These are phyloP conservation scores for Lepidurus apus DNA, from an alignment of 1,140 invertebrate species.

Conservation along the genomic window DNA sequence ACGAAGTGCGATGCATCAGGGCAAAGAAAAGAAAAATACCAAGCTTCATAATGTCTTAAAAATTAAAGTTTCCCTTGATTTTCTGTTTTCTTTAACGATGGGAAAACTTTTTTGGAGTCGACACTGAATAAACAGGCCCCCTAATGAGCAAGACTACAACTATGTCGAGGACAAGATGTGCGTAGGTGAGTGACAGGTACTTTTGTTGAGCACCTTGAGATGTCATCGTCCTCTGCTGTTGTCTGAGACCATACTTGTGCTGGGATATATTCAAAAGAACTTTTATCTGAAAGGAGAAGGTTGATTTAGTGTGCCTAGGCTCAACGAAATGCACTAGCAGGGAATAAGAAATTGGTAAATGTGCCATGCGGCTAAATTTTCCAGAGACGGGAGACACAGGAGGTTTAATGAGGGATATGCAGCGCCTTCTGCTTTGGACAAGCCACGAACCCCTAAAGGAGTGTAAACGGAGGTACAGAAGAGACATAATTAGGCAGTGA, in stretches of 20 bases:
- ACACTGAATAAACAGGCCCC: too few relatives aligned
- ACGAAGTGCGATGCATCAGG: not conserved
- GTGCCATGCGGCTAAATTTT: constrained; percentile 11
- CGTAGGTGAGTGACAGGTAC: too few relatives aligned
- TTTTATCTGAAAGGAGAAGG: too few relatives aligned
- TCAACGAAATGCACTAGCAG: not conserved
- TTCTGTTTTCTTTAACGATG: constrained; percentile 23
- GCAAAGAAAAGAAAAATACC: not conserved
- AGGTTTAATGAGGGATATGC: not conserved
- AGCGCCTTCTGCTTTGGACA: not conserved
- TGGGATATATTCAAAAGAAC: too few relatives aligned
- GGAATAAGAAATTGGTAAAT: not conserved
- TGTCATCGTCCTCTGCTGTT: too few relatives aligned
- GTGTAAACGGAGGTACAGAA: not conserved
- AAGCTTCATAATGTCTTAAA: not conserved
- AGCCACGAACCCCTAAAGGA: not conserved
- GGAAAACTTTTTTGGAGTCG: not conserved
- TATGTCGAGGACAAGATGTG: too few relatives aligned
- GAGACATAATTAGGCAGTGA: constrained; percentile 7
- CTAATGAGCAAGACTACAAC: too few relatives aligned
- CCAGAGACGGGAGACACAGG: too few relatives aligned
- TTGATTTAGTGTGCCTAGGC: too few relatives aligned
- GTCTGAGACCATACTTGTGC: too few relatives aligned
- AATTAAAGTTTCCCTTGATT: not conserved
- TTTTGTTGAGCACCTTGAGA: too few relatives aligned